Evolutionary conservation across 2,888 invertebrate genomes (phyloP), one percentile per base, ranked within the genome.

Genomic region (Antitype chi): DNA sequence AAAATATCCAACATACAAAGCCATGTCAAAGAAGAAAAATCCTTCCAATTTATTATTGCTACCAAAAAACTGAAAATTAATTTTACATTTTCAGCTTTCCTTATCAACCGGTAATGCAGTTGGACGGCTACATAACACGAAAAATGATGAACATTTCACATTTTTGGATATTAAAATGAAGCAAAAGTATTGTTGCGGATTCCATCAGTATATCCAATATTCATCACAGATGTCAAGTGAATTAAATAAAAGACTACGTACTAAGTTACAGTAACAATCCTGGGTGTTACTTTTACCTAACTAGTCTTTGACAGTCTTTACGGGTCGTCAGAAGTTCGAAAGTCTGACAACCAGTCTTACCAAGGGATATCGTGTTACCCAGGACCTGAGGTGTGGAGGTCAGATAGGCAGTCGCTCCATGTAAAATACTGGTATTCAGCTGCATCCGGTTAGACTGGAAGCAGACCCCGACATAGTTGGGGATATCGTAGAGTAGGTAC

Each of bases 101-200:
- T 59, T 80, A 81, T 80, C 82, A 63, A 76, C 69, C 55, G 76
- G 69, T 28, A 81, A 64, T 76, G 2, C 82, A 81, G 63, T 38
- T 20, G 17, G 49, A 8, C 47, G 62, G 47, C n/a, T 67, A n/a
- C 20, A 20, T 5, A 11, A 20, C 47, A 57, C n/a, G 23, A 38
- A 32, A 64, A 32, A 20, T 59, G 25, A 32, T 17, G 74, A 17
- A 59, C 63, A 47, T 57, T 32, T 71, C 23, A 72, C 23, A 57
- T 72, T 57, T 79, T 53, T 52, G n/a, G 57, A 59, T 66, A 20
- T 66, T 7, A 38, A 62, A 62, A 43, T 64, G n/a, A 25, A 59
- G n/a, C 23, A 53, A 59, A 47, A 53, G 17, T 17, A 8, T 28
- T 62, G 43, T 60, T 67, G 8, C 43, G 60, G 52, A 57, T 63